A percentile compares a stretch with the other conserved stretches of the same genome.
These are phyloP conservation scores for Drosophila nasuta DNA, from an alignment of 1,140 invertebrate species.

Conservation along the genomic window DNA sequence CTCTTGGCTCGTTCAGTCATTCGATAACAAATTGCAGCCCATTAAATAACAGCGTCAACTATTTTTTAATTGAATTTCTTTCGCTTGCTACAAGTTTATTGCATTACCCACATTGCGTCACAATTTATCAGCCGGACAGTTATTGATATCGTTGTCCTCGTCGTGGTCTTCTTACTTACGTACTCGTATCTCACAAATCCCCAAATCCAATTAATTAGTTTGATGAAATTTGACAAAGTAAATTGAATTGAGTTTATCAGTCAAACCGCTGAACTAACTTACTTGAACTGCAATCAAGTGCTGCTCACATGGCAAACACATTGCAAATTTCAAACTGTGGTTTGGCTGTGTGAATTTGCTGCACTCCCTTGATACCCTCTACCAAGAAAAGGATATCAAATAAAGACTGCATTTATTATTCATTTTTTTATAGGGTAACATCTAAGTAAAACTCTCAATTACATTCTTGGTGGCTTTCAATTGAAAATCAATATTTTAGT, in stretches of 20 bases:
- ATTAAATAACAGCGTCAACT: constrained; percentile 53
- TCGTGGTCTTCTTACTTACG: neutral
- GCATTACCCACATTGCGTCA: neutral
- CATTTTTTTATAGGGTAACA: too few species aligned
- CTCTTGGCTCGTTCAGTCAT: constrained; percentile 27
- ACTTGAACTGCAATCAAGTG: constrained; percentile 16
- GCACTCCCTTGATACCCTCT: neutral
- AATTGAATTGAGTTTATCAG: constrained; percentile 28
- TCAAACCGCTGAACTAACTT: constrained; percentile 1
- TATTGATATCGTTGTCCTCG: constrained; percentile 45
- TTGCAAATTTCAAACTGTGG: constrained; percentile 11
- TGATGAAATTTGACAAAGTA: constrained; percentile 16
- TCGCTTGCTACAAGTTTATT: neutral
- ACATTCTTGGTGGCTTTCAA: constrained; percentile 9
- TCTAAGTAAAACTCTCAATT: neutral
- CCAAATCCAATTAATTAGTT: constrained; percentile 18
- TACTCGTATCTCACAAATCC: neutral
- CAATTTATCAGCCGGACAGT: constrained; percentile 53
- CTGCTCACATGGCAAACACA: neutral
- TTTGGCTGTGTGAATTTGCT: neutral
- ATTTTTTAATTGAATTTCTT: constrained; percentile 68
- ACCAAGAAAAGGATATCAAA: neutral
- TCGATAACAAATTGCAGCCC: constrained; percentile 54
- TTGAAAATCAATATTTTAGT: constrained; percentile 45
- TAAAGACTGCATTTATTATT: too few species aligned